phyloP scores from a whole-genome alignment of 2,113 vertebrate genomes.

The Nyctereutes procyonoides region DNA sequence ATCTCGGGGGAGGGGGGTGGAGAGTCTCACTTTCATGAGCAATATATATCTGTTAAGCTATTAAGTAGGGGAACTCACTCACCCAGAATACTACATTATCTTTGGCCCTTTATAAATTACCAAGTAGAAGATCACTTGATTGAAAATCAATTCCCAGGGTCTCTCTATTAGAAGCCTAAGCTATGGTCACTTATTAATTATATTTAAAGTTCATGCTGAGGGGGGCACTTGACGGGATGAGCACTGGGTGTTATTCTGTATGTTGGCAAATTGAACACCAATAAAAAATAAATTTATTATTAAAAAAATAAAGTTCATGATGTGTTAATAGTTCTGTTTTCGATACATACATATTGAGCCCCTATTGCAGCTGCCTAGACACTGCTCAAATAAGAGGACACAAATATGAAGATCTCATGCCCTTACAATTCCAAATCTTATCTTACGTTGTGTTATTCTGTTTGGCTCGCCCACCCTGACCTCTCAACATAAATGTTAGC shows the following conservation, averaged over 20 bases:
- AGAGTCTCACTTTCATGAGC: constrained; percentile 17
- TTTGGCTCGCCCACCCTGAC: background rate
- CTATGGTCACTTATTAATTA: background rate
- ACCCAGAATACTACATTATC: background rate
- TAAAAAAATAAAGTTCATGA: background rate
- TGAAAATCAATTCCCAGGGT: constrained; percentile 45
- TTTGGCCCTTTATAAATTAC: background rate
- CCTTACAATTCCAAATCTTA: background rate
- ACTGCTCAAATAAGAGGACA: background rate
- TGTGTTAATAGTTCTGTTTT: background rate
- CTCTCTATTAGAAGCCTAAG: background rate
- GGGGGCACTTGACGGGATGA: too few species aligned
- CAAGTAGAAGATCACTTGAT: background rate
- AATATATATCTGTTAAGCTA: background rate
- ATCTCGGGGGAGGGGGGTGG: background rate
- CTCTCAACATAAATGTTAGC: background rate
- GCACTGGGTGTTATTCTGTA: too few species aligned
- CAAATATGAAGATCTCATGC: background rate
- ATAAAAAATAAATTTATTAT: too few species aligned
- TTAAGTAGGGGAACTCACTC: background rate
- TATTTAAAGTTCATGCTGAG: background rate
- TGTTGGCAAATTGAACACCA: too few species aligned
- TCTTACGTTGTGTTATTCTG: background rate
- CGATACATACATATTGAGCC: background rate
- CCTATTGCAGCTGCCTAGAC: background rate